Evolutionary conservation across 2,113 vertebrate genomes (phyloP).

Genomic region (Peromyscus polionotus): DNA sequence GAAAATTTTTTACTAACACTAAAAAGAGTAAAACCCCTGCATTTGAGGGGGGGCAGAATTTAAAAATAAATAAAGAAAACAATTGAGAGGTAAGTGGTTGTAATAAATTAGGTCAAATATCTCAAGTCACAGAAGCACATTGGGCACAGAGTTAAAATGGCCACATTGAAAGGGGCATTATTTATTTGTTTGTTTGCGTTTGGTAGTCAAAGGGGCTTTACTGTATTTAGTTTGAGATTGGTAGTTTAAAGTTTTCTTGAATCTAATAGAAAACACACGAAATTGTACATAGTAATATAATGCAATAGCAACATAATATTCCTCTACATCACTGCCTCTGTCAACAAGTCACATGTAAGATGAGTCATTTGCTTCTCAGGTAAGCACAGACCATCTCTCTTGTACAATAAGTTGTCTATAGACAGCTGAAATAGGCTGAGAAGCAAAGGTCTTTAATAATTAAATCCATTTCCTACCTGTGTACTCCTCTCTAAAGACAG

Average conservation of each 20-base stretch:
- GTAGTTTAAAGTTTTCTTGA: neutral
- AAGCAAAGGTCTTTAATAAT: neutral
- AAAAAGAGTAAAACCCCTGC: neutral
- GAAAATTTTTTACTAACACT: neutral
- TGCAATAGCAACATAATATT: neutral
- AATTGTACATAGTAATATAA: neutral
- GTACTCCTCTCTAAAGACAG: slow-evolving; percentile 52
- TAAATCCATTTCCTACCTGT: neutral
- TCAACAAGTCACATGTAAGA: neutral
- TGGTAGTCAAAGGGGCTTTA: neutral
- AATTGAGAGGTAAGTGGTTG: neutral
- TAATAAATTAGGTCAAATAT: neutral
- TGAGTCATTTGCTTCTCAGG: neutral
- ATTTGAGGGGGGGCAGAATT: neutral
- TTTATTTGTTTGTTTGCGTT: neutral
- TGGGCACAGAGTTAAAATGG: neutral
- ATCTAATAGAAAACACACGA: neutral
- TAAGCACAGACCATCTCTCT: neutral
- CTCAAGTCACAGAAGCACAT: neutral
- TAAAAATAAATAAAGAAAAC: neutral
- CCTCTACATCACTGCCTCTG: neutral
- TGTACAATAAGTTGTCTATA: neutral
- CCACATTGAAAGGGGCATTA: neutral
- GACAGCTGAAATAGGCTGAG: neutral
- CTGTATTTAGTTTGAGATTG: neutral